A percentile compares a stretch with the other conserved stretches of the same genome.
phyloP scores from a whole-genome alignment of 92 coral and sea anemone genomes.

The Virgularia gustaviana region DNA sequence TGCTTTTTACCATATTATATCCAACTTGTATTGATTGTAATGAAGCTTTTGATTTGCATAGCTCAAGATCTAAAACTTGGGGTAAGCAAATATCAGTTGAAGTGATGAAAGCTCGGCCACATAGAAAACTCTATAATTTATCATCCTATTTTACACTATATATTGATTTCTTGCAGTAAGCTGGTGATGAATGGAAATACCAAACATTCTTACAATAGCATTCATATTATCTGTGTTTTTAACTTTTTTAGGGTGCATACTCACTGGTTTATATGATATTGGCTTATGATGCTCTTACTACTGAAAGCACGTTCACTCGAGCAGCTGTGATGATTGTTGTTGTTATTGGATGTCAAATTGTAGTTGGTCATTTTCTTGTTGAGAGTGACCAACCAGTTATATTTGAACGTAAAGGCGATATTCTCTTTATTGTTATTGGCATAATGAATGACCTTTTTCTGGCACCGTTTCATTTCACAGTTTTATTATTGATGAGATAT shows the following conservation, averaged over 20 bases:
- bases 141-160: too few species aligned
- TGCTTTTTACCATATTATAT: constrained; percentile 63
- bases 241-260: constrained; percentile 61
- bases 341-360: constrained; percentile 61
- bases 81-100: too few species aligned
- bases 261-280: constrained; percentile 59
- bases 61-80: constrained; percentile 90
- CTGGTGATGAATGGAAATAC: background rate
- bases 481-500: constrained; percentile 66
- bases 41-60: constrained; percentile 66
- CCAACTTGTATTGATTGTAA: constrained; percentile 55
- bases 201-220: background rate
- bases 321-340: constrained; percentile 51
- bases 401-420: constrained; percentile 63
- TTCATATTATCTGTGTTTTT: background rate
- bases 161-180: too few species aligned
- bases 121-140: too few species aligned
- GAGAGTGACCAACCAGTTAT: constrained; percentile 58
- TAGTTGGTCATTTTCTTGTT: constrained; percentile 52
- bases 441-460: constrained; percentile 67
- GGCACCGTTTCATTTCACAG: constrained; percentile 73
- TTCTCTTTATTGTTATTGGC: constrained; percentile 59
- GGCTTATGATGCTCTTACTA: constrained; percentile 64
- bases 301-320: constrained; percentile 52
- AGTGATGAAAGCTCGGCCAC: too few species aligned